These are phyloP conservation scores for Crematogaster levior DNA, from an alignment of 2,888 invertebrate species.

Conservation along the genomic window DNA sequence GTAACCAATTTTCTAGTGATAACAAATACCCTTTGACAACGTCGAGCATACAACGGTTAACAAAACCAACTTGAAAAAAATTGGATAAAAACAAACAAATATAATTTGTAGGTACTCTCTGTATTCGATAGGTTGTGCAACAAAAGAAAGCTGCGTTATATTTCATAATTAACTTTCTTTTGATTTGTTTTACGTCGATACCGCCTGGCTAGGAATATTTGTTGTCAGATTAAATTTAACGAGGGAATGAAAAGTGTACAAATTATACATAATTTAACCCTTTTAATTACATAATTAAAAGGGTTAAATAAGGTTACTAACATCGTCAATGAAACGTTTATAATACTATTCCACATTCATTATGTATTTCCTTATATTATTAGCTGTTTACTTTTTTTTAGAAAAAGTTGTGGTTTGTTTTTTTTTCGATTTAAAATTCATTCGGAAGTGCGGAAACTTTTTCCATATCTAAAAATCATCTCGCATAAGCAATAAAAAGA, in stretches of 20 bases:
- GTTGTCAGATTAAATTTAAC: not conserved
- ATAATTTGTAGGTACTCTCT: not conserved
- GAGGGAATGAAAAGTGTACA: not conserved
- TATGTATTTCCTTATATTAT: not conserved
- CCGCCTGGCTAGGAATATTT: not conserved
- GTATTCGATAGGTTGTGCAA: not conserved
- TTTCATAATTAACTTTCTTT: conserved; percentile 8
- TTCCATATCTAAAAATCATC: conserved; percentile 14
- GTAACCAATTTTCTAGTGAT: not conserved
- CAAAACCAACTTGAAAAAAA: conserved; percentile 5
- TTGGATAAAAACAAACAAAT: not conserved
- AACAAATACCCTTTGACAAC: conserved; percentile 3
- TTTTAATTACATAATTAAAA: not conserved
- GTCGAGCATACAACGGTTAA: not conserved
- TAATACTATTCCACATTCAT: not conserved
- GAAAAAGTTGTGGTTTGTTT: not conserved
- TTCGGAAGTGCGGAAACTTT: not conserved
- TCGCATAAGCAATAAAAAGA: not conserved
- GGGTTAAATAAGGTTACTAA: not conserved
- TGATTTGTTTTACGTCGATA: not conserved
- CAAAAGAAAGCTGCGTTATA: not conserved
- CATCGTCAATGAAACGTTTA: not conserved
- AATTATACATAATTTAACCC: not conserved
- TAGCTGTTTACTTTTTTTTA: not conserved
- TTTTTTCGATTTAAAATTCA: conserved; percentile 9